Evolutionary conservation across 2,888 invertebrate species (phyloP), one percentile per base, ranked within the genome.

Genomic region (Diplazon laetatorius): DNA sequence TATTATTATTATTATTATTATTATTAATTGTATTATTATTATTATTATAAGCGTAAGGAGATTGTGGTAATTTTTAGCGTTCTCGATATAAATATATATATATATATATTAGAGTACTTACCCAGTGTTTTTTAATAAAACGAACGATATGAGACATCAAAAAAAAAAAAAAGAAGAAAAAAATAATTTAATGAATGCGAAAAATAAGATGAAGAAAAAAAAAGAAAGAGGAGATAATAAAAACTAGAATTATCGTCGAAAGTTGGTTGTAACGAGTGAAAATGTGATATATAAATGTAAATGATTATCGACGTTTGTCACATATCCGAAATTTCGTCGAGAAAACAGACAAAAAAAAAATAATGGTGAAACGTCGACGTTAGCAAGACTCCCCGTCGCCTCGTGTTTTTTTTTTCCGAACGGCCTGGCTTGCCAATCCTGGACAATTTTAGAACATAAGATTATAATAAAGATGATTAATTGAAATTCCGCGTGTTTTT

Each of bases 201-300:
- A 37, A 66, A 72, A 78, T 37, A 20, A 30, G 30, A 57, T 22
- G 48, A 65, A 44, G 69, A 66, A 70, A 22, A 48, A 59, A 18
- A 55, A 60, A 65, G 70, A 77, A 78, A 75, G 66, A 60, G 71
- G 72, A 65, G 50, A 77, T 77, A 66, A 82, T 79, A 78, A 65
- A 52, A 35, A n/a, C n/a, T 74, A 65, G 65, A 59, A 39, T 70
- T 55, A 66, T 14, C 39, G 55, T 52, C 55, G 62, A 75, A 57
- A 30, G 46, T 72, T 44, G 65, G 25, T 78, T 70, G 60, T 74
- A 66, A 66, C 55, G 70, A 73, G 75, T 76, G 59, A 60, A 62
- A 78, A 70, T 69, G 72, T 78, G 69, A 73, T 78, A 57, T 63
- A 78, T 68, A 78, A 66, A 74, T 57, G 44, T 44, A 77, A 76